Evolutionary conservation across 2,113 vertebrate genomes (phyloP).

Genomic region (Rhinoptilus africanus): DNA sequence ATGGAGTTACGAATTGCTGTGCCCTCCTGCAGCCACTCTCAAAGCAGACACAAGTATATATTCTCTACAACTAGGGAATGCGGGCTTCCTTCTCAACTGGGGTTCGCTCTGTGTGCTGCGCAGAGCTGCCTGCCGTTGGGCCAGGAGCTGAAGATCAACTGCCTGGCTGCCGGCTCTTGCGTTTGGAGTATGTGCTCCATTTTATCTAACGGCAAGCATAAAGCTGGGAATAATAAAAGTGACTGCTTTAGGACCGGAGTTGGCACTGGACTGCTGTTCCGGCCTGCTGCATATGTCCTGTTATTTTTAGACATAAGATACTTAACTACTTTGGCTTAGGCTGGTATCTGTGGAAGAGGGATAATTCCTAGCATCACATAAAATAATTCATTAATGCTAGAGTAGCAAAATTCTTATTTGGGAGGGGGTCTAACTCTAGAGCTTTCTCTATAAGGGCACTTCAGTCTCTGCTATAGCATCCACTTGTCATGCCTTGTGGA

Average conservation of each 20-base stretch:
- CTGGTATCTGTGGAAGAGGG: not conserved
- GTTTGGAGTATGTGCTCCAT: not conserved
- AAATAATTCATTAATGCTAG: not conserved
- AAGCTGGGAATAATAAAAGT: not conserved
- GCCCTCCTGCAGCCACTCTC: not conserved
- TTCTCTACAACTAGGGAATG: rapidly evolving
- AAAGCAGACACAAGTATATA: rapidly evolving
- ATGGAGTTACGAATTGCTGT: not conserved
- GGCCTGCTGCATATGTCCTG: not conserved
- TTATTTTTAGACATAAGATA: slow-evolving; percentile 53
- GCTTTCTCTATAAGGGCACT: not conserved
- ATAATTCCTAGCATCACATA: slow-evolving; percentile 2
- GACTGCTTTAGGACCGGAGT: not conserved
- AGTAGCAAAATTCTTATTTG: not conserved
- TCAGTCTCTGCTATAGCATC: not conserved
- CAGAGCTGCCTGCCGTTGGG: not conserved
- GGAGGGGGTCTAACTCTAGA: not conserved
- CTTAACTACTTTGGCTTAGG: slow-evolving; percentile 52
- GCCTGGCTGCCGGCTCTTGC: not conserved
- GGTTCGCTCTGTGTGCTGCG: not conserved
- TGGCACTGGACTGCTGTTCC: not conserved
- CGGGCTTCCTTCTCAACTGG: not conserved
- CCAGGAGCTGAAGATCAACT: not conserved
- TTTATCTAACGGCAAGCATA: not conserved
- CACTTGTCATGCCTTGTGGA: not conserved